Percentiles rank a stretch among this genome's conserved stretches.
phyloP scores from a whole-genome alignment of 1,140 invertebrate genomes.

The Bombus cullumanus region DNA sequence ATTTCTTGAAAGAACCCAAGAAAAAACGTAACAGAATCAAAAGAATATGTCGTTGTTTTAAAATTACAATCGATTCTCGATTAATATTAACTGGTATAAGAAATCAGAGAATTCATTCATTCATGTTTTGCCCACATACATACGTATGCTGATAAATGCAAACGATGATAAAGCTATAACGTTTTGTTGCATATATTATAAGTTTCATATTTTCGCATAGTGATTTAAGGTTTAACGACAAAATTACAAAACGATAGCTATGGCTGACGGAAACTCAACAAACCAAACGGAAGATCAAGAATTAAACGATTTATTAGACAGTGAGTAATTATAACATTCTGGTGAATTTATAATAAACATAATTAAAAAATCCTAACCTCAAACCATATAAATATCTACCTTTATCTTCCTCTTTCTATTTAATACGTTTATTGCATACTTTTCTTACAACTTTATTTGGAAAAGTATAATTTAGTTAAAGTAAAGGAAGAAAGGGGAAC shows the following conservation, averaged over 20 bases:
- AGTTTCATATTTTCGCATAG: neutral
- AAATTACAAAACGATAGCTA: constrained; percentile 27
- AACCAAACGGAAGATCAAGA: constrained; percentile 76
- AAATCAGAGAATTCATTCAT: neutral
- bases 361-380: constrained; percentile 47
- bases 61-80: neutral
- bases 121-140: neutral
- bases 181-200: neutral
- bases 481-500: neutral
- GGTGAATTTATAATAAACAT: neutral
- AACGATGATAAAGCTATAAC: neutral
- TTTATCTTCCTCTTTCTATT: neutral
- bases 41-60: neutral
- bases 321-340: constrained; percentile 70
- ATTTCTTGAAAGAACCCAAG: too few relatives aligned
- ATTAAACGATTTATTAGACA: constrained; percentile 81
- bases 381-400: neutral
- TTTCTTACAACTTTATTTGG: neutral
- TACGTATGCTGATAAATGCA: neutral
- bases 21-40: neutral
- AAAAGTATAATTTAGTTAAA: neutral
- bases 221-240: neutral
- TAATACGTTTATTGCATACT: neutral
- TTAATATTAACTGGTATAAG: neutral
- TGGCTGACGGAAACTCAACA: constrained; percentile 72